Evolutionary conservation across 2,888 invertebrate genomes (phyloP), one percentile per base, ranked within the genome.

Genomic region (Apocheima hispidaria): DNA sequence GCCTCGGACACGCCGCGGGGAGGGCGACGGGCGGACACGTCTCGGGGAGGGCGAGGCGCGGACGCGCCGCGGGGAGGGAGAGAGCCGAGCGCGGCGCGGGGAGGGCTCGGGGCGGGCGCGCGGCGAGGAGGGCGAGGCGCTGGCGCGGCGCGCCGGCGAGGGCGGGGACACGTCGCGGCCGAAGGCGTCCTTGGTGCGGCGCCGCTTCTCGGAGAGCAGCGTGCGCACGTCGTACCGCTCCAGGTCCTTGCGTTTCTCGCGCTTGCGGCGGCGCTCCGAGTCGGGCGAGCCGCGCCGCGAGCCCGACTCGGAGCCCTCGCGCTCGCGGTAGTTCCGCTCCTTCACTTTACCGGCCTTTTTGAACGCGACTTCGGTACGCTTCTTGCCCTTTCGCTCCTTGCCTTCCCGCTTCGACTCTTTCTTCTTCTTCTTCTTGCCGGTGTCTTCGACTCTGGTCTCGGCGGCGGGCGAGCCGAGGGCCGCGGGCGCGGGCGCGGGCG

Each of bases 221-320:
- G 96, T 95, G 38, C 97, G 93, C 9, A 97, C 97, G 88, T 97
- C 96, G 82, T 98, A 98, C 2, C 97, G 93, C 74, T 96, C 96
- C 50, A 98, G 87, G 76, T 97, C 97, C 77, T 96, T 96, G 14
- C 97, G 93, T 76, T 95, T 96, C 65, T 86, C 93, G 71, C 78
- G 91, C 74, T 83, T 90, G 79, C 77, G 51, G 26, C 50, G 50
- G 90, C 80, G 83, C 82, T 57, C 72, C 60, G 79, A 54, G 18
- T 49, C 80, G 44, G 62, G 77, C 49, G 71, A 71, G 59, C 73
- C 70, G 38, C 71, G 70, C 5, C 77, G 68, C 57, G 74, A 70
- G 26, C 75, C 72, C 66, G 49, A 49, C 12, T 23, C 23, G 10
- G 50, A 49, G 26, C 26, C 36, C 46, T 88, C 88, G 58, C 94